These are phyloP conservation scores for Erebia epiphron DNA, from an alignment of 2,888 invertebrate species.

Conservation along the genomic window DNA sequence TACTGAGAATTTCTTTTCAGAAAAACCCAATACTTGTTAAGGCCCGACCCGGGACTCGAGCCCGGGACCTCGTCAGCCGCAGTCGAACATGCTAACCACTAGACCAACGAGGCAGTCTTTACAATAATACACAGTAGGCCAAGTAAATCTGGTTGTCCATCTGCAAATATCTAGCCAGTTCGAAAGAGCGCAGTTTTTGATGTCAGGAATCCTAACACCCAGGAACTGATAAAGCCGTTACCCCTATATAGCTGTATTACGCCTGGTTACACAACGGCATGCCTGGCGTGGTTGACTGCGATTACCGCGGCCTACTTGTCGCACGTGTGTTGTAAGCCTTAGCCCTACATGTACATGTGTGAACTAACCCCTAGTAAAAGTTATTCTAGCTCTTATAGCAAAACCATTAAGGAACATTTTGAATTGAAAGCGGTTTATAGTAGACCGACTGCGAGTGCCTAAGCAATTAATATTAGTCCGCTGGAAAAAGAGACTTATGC, in stretches of 20 bases:
- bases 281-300: conserved; percentile 55
- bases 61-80: too few relatives aligned
- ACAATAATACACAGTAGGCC: too few relatives aligned
- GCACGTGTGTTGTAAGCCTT: conserved; percentile 63
- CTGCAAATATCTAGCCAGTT: too few relatives aligned
- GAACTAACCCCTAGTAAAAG: not conserved
- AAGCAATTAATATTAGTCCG: not conserved
- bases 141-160: too few relatives aligned
- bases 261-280: conserved; percentile 49
- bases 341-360: conserved; percentile 32
- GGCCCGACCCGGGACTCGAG: too few relatives aligned
- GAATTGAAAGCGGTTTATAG: not conserved
- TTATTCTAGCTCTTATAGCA: not conserved
- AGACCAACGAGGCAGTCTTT: too few relatives aligned
- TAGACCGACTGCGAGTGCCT: not conserved
- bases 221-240: conserved; percentile 39
- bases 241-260: conserved; percentile 36
- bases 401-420: conserved; percentile 11
- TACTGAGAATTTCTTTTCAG: too few relatives aligned
- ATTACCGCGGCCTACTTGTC: conserved; percentile 74
- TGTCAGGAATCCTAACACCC: not conserved
- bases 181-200: not conserved
- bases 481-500: conserved; percentile 12
- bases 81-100: too few relatives aligned
- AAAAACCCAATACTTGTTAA: too few relatives aligned